Base-by-base conservation (phyloP, 2,888 invertebrate genomes). In the Sarcophaga subvicina region DNA sequence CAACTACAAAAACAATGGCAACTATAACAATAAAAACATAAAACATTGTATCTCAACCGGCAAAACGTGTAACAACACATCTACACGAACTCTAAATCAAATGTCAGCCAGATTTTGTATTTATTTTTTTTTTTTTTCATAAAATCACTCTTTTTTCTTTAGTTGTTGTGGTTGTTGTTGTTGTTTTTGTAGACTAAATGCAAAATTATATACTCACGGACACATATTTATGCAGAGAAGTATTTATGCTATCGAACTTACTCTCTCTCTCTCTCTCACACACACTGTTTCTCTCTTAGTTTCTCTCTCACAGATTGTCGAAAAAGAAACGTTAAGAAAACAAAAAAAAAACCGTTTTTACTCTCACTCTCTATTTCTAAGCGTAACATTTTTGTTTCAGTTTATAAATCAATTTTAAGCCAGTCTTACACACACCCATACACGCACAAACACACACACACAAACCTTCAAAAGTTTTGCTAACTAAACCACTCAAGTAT, bases 311-410 rank as follows among this genome's bases (percentile, higher is more conserved):
- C 69, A 59, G 37, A 25, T 83, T 80, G 75, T 80, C 80, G 80
- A 76, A 73, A 69, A 22, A 20, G 20, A 63, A 67, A 22, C 59
- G 67, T 54, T 22, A 54, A 54, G 4, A 59, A 67, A 75, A 64
- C 5, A 12, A 3, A 79, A 75, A 79, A 75, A 49, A 49, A 14
- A 49, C 2, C 4, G 49, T 25, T 62, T 69, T 67, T 54, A 20
- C 25, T 75, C 86, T 86, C 88, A 25, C 82, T 86, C 86, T 86
- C 87, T 59, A 84, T 87, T 87, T 82, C 87, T 87, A 87, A 87
- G 78, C 81, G 62, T 17, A 72, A 75, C 79, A 81, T 60, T 27
- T 67, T 69, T 25, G 10, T 47, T 17, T 70, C n/a, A 37, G 37
- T 37, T 60, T 62, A 49, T 25, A 8, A 70, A 70, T 49, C 49